Evolutionary conservation across 2,113 vertebrate genomes (phyloP), one percentile per base, ranked within the genome.

Genomic region (Cynoglossus semilaevis): DNA sequence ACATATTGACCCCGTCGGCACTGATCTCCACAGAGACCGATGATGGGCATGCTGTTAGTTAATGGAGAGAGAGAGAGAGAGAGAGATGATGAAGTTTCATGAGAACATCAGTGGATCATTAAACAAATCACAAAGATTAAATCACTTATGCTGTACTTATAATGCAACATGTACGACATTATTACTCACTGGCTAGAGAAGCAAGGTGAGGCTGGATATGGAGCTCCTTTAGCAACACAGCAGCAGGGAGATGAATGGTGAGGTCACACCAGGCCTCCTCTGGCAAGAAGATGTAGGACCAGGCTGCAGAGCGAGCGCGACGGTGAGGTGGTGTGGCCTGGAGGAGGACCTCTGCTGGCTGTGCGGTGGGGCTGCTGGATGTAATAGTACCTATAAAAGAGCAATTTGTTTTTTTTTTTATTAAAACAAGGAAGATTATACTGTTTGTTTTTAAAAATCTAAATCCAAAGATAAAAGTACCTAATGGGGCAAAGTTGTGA

Each of bases 201-300:
- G 97, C 97, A 37, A 99, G 93, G 58, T 99, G 97, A 12, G 97
- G 97, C 18, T 99, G 97, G 51, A 99, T 99, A 76, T 99, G 97
- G 61, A 99, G 94, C 86, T 99, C 97, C 58, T 98, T 98, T 8
- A 99, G 92, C 58, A 99, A 85, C 49, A 99, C 96, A 0, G 97
- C 96, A 1, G 97, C 94, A 0, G 97, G 97, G 9, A 99, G 94
- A 77, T 99, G 96, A 80, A 99, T 97, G 0, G 96, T 99, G 47
- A 99, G 94, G 82, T 99, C 97, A 8, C 96, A 98, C 96, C 97
- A 99, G n/a, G 96, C 96, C 79, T 99, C 97, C 79, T 99, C 97
- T 0, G 97, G 97, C 42, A 99, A 74, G 79, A 99, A 99, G 76
- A 99, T 98, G 58, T 99, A 99, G 0, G 97, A 99, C 97, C 97